Evolutionary conservation across 1,140 invertebrate species (phyloP).

Genomic region (Sycophaga agraensis): DNA sequence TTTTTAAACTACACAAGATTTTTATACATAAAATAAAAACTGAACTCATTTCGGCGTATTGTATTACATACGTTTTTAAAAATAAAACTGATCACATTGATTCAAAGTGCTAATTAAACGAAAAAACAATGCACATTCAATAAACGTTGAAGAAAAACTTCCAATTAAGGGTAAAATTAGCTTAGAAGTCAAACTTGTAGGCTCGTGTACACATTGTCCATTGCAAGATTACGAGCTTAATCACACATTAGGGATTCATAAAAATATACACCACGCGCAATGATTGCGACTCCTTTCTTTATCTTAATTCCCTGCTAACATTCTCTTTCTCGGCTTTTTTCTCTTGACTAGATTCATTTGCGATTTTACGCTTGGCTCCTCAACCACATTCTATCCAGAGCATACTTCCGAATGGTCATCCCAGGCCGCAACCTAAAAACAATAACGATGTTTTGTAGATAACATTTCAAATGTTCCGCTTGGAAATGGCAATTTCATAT

Average conservation of each 20-base stretch:
- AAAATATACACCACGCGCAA: slow-evolving; percentile 34
- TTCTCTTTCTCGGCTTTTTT: slow-evolving; percentile 35
- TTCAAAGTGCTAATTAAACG: slow-evolving; percentile 20
- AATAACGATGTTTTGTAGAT: no score
- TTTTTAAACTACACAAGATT: slow-evolving; percentile 13
- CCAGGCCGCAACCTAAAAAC: slow-evolving; percentile 73
- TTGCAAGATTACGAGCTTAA: slow-evolving; percentile 11
- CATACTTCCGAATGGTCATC: slow-evolving; percentile 83
- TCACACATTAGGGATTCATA: slow-evolving; percentile 32
- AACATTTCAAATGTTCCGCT: no score
- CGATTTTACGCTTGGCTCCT: slow-evolving; percentile 32
- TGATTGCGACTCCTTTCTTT: slow-evolving; percentile 20
- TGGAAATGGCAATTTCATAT: no score
- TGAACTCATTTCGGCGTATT: slow-evolving; percentile 23
- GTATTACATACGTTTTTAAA: slow-evolving; percentile 17
- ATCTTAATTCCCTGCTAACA: slow-evolving; percentile 22
- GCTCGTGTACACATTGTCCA: slow-evolving; percentile 16
- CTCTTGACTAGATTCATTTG: slow-evolving; percentile 56
- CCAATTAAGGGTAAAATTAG: slow-evolving; percentile 19
- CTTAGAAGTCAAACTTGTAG: slow-evolving; percentile 8
- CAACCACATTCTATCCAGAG: slow-evolving; percentile 62
- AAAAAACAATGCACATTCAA: slow-evolving; percentile 34
- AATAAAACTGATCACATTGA: slow-evolving; percentile 23
- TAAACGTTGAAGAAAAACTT: slow-evolving; percentile 17
- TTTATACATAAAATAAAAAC: slow-evolving; percentile 23